A percentile compares a stretch with the other conserved stretches of the same genome.
phyloP scores from a whole-genome alignment of 2,113 vertebrate genomes.

The Sakesphorus luctuosus region DNA sequence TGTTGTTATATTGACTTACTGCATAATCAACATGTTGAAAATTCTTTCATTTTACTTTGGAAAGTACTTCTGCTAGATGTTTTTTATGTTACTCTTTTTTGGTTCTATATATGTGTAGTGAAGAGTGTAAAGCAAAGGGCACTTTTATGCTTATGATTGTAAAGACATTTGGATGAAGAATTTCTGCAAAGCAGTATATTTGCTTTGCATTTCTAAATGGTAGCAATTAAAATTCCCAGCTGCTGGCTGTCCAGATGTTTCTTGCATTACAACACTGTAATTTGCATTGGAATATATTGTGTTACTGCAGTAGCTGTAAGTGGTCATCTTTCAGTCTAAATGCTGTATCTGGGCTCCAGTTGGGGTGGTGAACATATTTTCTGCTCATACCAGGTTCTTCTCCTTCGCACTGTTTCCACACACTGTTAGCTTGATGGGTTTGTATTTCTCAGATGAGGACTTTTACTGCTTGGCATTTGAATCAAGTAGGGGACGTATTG shows the following conservation, averaged over 20 bases:
- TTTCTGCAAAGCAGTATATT: conserved; percentile 36
- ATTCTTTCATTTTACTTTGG: conserved; percentile 21
- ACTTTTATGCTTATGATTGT: not conserved
- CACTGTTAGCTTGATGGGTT: conserved; percentile 29
- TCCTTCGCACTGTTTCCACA: not conserved
- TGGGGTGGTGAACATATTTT: conserved; percentile 31
- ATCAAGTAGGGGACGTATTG: conserved; percentile 37
- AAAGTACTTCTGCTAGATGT: not conserved
- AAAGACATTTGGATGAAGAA: conserved; percentile 15
- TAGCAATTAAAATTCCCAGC: conserved; percentile 66
- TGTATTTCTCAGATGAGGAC: conserved; percentile 47
- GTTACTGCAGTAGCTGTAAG: conserved; percentile 44
- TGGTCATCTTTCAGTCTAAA: conserved; percentile 49
- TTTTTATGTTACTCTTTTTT: not conserved
- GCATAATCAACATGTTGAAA: not conserved
- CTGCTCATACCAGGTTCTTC: conserved; percentile 8
- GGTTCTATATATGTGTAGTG: not conserved
- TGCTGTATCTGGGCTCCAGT: not conserved
- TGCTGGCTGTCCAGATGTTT: conserved; percentile 73
- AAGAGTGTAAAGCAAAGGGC: not conserved
- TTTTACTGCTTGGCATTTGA: conserved; percentile 44
- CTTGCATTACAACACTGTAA: conserved; percentile 52
- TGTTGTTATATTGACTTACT: not conserved
- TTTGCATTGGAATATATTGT: conserved; percentile 61
- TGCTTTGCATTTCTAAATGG: conserved; percentile 42